Evolutionary conservation across 2,888 invertebrate species (phyloP), one percentile per base, ranked within the genome.

Genomic region (Tetranychus piercei): DNA sequence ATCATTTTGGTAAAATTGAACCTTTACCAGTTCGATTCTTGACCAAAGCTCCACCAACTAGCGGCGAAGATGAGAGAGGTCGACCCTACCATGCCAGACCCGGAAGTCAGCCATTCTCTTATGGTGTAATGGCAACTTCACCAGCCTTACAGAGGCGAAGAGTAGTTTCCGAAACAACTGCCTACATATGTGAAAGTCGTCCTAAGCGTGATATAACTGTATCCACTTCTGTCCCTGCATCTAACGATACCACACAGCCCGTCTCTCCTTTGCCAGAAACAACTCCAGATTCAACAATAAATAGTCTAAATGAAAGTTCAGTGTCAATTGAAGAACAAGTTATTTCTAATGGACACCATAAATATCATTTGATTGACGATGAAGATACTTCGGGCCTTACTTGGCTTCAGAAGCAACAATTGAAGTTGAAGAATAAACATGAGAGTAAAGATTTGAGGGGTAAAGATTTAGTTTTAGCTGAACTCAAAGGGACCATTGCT

Each of bases 21-120:
- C 44, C 71, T 34, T 71, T 44, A 43, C 43, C 71, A 43, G 43
- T 18, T 23, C 69, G 69, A 6, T 69, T 69, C 11, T 22, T 69
- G 8, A 69, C 69, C 20, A 69, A 69, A 69, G 22, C 69, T 22
- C 22, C 20, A 11, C 69, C 69, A 22, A 22, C 34, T 8, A 55
- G 55, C 6, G 11, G 11, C 7, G 69, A 23, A 23, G 34, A 23
- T 22, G 69, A 69, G 20, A 69, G 34, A 69, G 34, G 34, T 22
- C 69, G 75, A 44, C 92, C 93, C 79, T 93, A 93, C 84, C 92
- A 93, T 88, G 92, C 92, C 81, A 87, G 92, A 81, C 88, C 90
- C 80, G 90, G 92, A 83, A 90, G 90, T 80, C 88, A 90, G 80
- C 93, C 93, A 77, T 92, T 92, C 84, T 90, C 90, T 76, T 93